Evolutionary conservation across 2,888 invertebrate species (phyloP).

Genomic region (Cheilosia variabilis): DNA sequence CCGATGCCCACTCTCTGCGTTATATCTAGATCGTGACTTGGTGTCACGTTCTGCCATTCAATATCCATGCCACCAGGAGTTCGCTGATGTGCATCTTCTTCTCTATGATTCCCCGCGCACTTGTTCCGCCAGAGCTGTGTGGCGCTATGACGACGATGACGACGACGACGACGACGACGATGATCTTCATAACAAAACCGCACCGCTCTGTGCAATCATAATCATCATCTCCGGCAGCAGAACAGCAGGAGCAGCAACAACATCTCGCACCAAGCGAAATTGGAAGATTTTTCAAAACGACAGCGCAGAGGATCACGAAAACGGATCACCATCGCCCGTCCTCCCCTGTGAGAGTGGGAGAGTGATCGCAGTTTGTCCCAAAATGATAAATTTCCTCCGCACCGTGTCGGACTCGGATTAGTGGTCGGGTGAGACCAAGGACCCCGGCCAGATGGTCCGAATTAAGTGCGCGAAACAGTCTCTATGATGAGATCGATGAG

Average conservation of each 20-base stretch:
- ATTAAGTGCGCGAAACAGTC: slow-evolving; percentile 57
- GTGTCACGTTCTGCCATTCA: slow-evolving; percentile 80
- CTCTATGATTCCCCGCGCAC: slow-evolving; percentile 35
- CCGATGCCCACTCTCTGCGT: slow-evolving; percentile 49
- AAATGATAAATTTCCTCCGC: slow-evolving; percentile 71
- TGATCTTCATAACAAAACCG: slow-evolving; percentile 45
- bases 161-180: slow-evolving; percentile 13
- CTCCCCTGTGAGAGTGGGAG: slow-evolving; percentile 31
- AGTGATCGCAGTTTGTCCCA: slow-evolving; percentile 66
- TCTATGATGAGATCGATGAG: slow-evolving; percentile 66
- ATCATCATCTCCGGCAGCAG: slow-evolving; percentile 62
- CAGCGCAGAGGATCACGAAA: slow-evolving; percentile 48
- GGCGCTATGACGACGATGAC: slow-evolving; percentile 56
- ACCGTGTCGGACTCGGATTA: slow-evolving; percentile 66
- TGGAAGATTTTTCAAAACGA: slow-evolving; percentile 69
- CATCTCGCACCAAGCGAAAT: slow-evolving; percentile 46
- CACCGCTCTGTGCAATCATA: slow-evolving; percentile 59
- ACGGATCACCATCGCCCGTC: not conserved
- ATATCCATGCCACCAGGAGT: slow-evolving; percentile 61
- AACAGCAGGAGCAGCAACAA: slow-evolving; percentile 63
- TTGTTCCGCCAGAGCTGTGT: slow-evolving; percentile 54
- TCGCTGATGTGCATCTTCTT: slow-evolving; percentile 52
- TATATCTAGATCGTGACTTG: slow-evolving; percentile 81
- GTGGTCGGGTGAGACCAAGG: not conserved
- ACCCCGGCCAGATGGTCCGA: slow-evolving; percentile 65